Base-by-base conservation (phyloP, 1,140 invertebrate species). In the Notospermus geniculatus region DNA sequence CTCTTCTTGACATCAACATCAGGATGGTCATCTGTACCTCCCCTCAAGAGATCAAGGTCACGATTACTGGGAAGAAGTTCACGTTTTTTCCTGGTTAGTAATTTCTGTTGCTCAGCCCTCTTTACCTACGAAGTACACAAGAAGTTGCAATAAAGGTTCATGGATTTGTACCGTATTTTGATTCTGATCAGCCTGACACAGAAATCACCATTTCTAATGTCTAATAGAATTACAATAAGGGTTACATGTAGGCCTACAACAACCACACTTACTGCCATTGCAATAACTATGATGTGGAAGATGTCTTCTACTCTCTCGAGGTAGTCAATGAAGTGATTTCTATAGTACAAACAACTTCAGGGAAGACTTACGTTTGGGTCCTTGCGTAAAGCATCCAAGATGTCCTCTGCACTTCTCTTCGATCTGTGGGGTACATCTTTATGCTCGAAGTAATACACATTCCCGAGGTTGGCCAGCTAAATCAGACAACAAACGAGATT, bases 91-190 rank as follows among this genome's bases (percentile, higher is more conserved):
- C 77, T 52, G 1, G 60, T 61, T 13, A 79, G 54, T 9, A 66
- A 55, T 5, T 62, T 58, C 54, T 77, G 70, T 43, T 79, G 77
- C 30, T 76, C 71, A 7, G 65, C 75, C 68, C 67, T 67, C 17
- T 56, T 63, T 2, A 79, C 72, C 77, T 78, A 54, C 1, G 19
- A 54, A 43, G 23, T 27, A 64, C 32, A 50, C n/a, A 23, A 29
- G 23, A 60, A 13, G 17, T 2, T 17, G n/a, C 41, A 25, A 59
- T 17, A 45, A 22, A 45, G 25, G 19, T 43, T 45, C 17, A 59
- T 55, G 2, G 53, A 41, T 13, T 59, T 1, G 25, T 58, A n/a
- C 11, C n/a, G 17, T 13, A 17, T 2, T 1, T 59, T n/a, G n/a
- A n/a, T n/a, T n/a, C n/a, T 27, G 22, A 11, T n/a, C 1, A 25